Evolutionary conservation across 2,797 vertebrate genomes (phyloP), one percentile per base, ranked within the genome.

Genomic region (Xenopus petersii): DNA sequence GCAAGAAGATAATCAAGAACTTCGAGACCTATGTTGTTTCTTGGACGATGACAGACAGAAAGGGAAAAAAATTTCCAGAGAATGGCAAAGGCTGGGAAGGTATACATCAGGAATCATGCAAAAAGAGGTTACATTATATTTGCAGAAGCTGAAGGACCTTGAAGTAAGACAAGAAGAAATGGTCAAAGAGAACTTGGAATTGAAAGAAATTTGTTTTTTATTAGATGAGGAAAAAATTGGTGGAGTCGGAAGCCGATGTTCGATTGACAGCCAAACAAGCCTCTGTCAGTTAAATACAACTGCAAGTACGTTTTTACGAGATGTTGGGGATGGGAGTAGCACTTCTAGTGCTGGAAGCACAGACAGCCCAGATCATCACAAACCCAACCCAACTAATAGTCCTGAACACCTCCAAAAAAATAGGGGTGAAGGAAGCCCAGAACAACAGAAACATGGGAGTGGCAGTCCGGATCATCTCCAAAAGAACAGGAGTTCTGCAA

Each of bases 41-140:
- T 88, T 98, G 84, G 97, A 98, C 5, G 96, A 98, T 0, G 97
- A 98, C 86, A 88, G 96, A 21, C 97, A 98, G 91, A 98, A 98
- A 80, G 96, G 95, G 79, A 97, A 95, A 88, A 92, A 93, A 36
- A 93, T 98, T 81, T 95, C 95, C 3, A 92, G 97, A 0, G 97
- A 98, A 81, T 98, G 97, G 97, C 97, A 98, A 88, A 92, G 96
- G 0, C 88, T 98, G 78, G 95, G 96, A 83, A 93, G 94, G 72
- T 97, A 93, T 88, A 95, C 95, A 0, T 93, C 95, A 0, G 92
- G 94, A 0, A 83, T 98, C 67, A 95, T 98, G 96, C 93, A 95
- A 85, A 97, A 96, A 85, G 96, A 98, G 82, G 94, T 98, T 84
- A 88, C 93, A 42, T 84, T 97, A 12, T 98, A 98, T 86, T 84